A percentile compares a stretch with the other conserved stretches of the same genome.
phyloP scores from a whole-genome alignment of 2,888 invertebrate species.

The Celastrina argiolus region DNA sequence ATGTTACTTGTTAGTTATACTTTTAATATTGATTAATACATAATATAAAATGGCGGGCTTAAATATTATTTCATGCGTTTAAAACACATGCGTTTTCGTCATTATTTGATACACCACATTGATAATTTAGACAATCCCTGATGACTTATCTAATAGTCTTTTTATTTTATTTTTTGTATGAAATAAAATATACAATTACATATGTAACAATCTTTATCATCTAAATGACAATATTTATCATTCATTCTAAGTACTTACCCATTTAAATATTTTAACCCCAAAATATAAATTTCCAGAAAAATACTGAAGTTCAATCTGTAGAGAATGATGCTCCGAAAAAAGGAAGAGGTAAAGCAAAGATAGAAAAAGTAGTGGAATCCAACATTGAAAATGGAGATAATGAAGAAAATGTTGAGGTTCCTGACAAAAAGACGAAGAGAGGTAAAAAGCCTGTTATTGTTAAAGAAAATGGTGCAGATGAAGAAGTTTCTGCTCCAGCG shows the following conservation, averaged over 20 bases:
- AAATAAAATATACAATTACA: too few relatives aligned
- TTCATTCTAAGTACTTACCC: background rate
- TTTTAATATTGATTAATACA: too few relatives aligned
- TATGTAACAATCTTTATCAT: too few relatives aligned
- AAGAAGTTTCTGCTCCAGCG: constrained; percentile 49
- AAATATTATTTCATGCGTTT: too few relatives aligned
- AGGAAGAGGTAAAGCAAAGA: constrained; percentile 60
- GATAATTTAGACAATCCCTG: too few relatives aligned
- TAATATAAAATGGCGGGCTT: too few relatives aligned
- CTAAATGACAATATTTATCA: too few relatives aligned
- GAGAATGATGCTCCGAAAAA: constrained; percentile 60
- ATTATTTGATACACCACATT: too few relatives aligned
- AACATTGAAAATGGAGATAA: constrained; percentile 43
- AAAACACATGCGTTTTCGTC: too few relatives aligned
- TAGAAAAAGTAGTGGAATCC: constrained; percentile 37
- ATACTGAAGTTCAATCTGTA: constrained; percentile 52
- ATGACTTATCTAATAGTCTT: too few relatives aligned
- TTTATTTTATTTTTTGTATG: too few relatives aligned
- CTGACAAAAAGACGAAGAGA: constrained; percentile 44
- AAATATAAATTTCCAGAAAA: constrained; percentile 53
- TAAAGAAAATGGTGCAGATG: constrained; percentile 42
- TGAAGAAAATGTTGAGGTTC: constrained; percentile 38
- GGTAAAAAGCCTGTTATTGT: constrained; percentile 51
- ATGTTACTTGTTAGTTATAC: too few relatives aligned
- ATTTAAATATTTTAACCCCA: background rate